Base-by-base conservation (phyloP, 2,888 invertebrate genomes). In the Hirtodrosophila histrioides region DNA sequence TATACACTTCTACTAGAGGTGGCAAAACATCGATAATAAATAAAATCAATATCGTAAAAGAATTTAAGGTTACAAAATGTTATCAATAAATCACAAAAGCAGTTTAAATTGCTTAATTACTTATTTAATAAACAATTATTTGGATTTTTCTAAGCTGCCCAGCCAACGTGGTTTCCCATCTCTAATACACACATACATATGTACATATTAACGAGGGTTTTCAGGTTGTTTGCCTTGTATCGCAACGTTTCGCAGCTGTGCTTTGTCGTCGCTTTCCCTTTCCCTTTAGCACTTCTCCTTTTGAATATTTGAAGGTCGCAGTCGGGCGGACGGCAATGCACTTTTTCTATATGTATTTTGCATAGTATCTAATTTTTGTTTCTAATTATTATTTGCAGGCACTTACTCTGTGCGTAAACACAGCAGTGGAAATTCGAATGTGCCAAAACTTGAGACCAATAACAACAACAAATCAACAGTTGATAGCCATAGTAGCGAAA, bases 181-280 rank as follows among this genome's bases (percentile, higher is more conserved):
- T 27, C 27, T 4, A 27, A 27, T 6, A 27, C 27, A 27, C 27
- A 27, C 27, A 27, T 27, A 27, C 27, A 27, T 5, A 27, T 6
- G 7, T 31, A 31, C 31, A 31, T 3, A 31, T 31, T 69, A 50
- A 17, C 17, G 17, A 17, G 17, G 17, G 17, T 17, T 17, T 17
- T 2, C 46, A 51, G n/a, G 39, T 44, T 50, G 40, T 37, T 67
- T 53, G 31, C 6, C 37, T 33, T 44, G 33, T 37, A 29, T 48
- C 24, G 31, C 11, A 33, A 23, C 41, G 24, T 4, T 37, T 49
- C 66, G 48, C 46, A 27, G 33, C 50, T 61, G 49, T 46, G 50
- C 24, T 65, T 55, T 17, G 50, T 54, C n/a, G 35, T 40, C 37
- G 78, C 75, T 84, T 81, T 84, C 75, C 65, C 78, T 78, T 84